These are phyloP conservation scores for Meriones psammophilus DNA, from an alignment of 2,797 vertebrate species.

Conservation along the genomic window DNA sequence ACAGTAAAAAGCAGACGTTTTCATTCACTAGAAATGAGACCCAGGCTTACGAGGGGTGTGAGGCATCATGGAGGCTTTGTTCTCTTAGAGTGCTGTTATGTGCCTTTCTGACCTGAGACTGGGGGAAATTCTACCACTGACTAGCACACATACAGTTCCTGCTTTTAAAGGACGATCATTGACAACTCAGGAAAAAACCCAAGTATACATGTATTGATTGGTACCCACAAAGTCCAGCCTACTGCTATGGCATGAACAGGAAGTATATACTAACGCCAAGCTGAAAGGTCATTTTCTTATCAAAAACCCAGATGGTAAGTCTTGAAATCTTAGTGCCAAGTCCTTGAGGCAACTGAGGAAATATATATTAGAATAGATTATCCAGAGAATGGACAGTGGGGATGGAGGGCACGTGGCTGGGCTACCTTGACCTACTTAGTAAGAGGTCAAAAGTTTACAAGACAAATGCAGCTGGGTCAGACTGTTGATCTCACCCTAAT, in stretches of 20 bases:
- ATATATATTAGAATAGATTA: not conserved
- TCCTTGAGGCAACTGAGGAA: not conserved
- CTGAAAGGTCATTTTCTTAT: not conserved
- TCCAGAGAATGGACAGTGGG: not conserved
- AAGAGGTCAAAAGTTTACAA: not conserved
- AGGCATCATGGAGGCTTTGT: not conserved
- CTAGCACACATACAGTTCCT: not conserved
- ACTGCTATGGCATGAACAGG: not conserved
- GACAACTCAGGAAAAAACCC: not conserved
- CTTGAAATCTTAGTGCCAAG: not conserved
- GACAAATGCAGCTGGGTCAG: not conserved
- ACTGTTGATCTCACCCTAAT: not conserved
- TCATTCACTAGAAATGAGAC: not conserved
- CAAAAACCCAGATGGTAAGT: not conserved
- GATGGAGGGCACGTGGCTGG: not conserved
- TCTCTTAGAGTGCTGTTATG: not conserved
- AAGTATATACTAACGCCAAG: not conserved
- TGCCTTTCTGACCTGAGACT: not conserved
- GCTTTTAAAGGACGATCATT: not conserved
- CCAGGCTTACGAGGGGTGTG: not conserved
- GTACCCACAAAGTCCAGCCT: not conserved
- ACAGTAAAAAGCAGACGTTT: not conserved
- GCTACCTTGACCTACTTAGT: not conserved
- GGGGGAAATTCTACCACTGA: not conserved
- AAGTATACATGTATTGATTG: not conserved